These are phyloP conservation scores for Agapornis roseicollis DNA, from an alignment of 2,113 vertebrate species.

Conservation along the genomic window DNA sequence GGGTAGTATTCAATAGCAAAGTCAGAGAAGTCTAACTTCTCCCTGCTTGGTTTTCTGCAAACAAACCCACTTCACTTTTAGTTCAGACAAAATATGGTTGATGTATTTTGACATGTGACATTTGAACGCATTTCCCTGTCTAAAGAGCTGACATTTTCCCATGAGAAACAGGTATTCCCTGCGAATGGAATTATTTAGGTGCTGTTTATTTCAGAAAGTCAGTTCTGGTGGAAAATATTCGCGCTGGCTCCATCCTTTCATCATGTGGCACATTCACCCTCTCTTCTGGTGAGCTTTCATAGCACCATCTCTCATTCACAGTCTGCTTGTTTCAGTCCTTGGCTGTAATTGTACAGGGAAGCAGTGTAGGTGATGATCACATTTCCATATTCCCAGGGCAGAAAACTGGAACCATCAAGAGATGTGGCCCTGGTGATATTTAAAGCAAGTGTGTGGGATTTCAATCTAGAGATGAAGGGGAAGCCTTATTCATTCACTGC, in stretches of 20 bases:
- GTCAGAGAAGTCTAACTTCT: neutral
- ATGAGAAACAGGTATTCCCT: neutral
- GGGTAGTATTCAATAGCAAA: neutral
- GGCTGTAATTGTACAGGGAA: neutral
- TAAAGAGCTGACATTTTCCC: conserved; percentile 14
- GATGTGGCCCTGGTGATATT: neutral
- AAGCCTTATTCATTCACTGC: neutral
- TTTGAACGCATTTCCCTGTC: neutral
- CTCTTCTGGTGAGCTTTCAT: neutral
- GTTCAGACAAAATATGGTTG: conserved; percentile 45
- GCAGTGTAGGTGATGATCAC: neutral
- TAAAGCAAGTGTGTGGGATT: neutral
- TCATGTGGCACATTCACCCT: neutral
- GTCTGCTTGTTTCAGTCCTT: neutral
- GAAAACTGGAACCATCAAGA: neutral
- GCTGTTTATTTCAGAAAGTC: conserved; percentile 12
- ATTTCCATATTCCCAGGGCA: neutral
- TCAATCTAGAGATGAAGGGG: neutral
- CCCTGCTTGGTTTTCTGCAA: conserved; percentile 9
- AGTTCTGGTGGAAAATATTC: neutral
- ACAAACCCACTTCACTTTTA: conserved; percentile 5
- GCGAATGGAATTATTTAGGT: conserved; percentile 24
- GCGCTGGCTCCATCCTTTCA: neutral
- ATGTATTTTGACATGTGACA: conserved; percentile 53
- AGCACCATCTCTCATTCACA: neutral